Evolutionary conservation across 2,113 vertebrate genomes (phyloP).

Genomic region (Terrapene triunguis): DNA sequence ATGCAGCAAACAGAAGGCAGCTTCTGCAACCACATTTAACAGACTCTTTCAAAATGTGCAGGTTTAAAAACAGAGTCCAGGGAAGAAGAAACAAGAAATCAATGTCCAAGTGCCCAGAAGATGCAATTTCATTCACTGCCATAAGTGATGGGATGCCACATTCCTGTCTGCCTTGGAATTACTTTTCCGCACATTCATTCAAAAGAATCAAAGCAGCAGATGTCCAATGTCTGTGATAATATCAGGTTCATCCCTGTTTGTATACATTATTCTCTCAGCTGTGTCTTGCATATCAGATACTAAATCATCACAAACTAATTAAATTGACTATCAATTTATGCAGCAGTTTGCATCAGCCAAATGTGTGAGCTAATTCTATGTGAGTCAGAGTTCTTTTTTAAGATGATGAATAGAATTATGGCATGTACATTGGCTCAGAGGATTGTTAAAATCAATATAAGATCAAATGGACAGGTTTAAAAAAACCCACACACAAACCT

Average conservation of each 20-base stretch:
- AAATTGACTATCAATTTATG: constrained; percentile 52
- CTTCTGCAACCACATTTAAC: not conserved
- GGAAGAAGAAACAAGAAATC: not conserved
- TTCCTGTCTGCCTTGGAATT: not conserved
- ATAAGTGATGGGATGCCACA: not conserved
- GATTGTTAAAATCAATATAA: not conserved
- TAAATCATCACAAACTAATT: constrained; percentile 32
- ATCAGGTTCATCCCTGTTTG: not conserved
- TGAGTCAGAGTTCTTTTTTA: not conserved
- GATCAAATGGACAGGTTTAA: not conserved
- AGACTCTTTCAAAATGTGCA: not conserved
- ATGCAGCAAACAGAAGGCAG: not conserved
- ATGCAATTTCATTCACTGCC: not conserved
- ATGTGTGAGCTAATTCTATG: constrained; percentile 20
- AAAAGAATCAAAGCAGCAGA: not conserved
- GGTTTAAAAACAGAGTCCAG: not conserved
- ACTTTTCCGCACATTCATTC: not conserved
- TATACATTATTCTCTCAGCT: constrained; percentile 42
- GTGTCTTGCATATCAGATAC: not conserved
- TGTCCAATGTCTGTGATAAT: not conserved
- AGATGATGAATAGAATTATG: not conserved
- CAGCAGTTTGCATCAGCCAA: constrained; percentile 22
- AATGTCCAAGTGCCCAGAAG: not conserved
- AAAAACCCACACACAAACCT: not conserved
- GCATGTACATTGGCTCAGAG: not conserved